Conservation (phyloP, 2,888 invertebrate species). For the Silvanus unidentatus region DNA sequence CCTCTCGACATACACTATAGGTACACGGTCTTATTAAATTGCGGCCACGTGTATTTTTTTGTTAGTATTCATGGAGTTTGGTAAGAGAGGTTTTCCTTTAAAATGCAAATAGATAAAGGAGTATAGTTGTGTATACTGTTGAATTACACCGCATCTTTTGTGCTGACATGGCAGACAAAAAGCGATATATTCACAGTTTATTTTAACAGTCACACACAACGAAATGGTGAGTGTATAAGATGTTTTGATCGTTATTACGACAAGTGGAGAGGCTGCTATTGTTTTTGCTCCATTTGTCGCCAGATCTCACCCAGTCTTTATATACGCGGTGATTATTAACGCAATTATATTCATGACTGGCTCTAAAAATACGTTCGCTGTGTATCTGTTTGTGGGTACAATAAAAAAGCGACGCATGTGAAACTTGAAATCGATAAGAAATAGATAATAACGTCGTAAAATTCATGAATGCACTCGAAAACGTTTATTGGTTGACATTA, state of each 20-base stretch:
- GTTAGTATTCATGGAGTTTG: slow-evolving; percentile 16
- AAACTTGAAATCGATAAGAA: too few species aligned
- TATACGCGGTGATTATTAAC: slow-evolving; percentile 42
- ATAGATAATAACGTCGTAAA: slow-evolving; percentile 3
- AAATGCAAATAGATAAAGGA: slow-evolving; percentile 22
- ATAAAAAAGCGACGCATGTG: too few species aligned
- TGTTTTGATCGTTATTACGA: slow-evolving; percentile 28
- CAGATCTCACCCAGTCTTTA: slow-evolving; percentile 31
- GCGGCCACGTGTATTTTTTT: slow-evolving; percentile 6
- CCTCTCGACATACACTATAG: too few species aligned
- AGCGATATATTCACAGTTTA: too few species aligned
- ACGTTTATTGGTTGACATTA: slow-evolving; percentile 6
- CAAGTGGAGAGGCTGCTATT: slow-evolving; percentile 23
- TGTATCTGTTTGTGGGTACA: too few species aligned
- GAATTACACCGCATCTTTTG: too few species aligned
- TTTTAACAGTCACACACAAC: too few species aligned
- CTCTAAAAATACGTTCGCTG: too few species aligned
- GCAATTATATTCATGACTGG: slow-evolving; percentile 43
- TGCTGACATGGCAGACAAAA: too few species aligned
- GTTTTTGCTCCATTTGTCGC: slow-evolving; percentile 39
- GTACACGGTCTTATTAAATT: slow-evolving; percentile 10
- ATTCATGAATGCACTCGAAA: not conserved
- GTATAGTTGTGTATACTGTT: too few species aligned
- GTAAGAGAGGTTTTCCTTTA: slow-evolving; percentile 28
- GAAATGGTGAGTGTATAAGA: slow-evolving; percentile 20